Evolutionary conservation across 2,888 invertebrate genomes (phyloP).

Genomic region (Morpho deidamia): DNA sequence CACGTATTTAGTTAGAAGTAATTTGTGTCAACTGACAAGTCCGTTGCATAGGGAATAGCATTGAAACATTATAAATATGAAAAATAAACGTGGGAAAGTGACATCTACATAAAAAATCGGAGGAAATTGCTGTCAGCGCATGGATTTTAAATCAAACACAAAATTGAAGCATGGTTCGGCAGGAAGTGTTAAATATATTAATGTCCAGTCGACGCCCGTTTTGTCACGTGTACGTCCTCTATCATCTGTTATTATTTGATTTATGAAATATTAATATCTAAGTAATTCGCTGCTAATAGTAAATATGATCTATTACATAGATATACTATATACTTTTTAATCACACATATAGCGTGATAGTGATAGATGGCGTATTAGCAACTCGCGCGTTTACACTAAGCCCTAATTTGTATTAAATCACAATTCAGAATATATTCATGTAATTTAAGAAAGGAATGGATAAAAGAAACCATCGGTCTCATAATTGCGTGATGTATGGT

Average conservation of each 20-base stretch:
- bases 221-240: conserved; percentile 41
- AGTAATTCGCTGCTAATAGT: neutral
- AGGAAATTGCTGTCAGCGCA: conserved; percentile 70
- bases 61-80: conserved; percentile 37
- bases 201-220: conserved; percentile 48
- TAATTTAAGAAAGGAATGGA: no score
- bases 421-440: no score
- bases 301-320: neutral
- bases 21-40: conserved; percentile 45
- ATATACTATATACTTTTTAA: neutral
- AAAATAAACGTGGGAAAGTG: conserved; percentile 49
- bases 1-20: conserved; percentile 28
- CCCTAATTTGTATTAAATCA: no score
- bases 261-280: neutral
- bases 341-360: no score
- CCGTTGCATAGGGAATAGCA: conserved; percentile 30
- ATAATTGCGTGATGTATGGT: no score
- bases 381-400: no score
- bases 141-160: conserved; percentile 70
- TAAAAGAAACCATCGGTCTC: no score
- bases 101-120: conserved; percentile 47
- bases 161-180: conserved; percentile 74
- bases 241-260: conserved; percentile 39
- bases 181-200: conserved; percentile 69
- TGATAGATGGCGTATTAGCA: no score